Evolutionary conservation across 2,113 vertebrate species (phyloP).

Genomic region (Alexandromys fortis): DNA sequence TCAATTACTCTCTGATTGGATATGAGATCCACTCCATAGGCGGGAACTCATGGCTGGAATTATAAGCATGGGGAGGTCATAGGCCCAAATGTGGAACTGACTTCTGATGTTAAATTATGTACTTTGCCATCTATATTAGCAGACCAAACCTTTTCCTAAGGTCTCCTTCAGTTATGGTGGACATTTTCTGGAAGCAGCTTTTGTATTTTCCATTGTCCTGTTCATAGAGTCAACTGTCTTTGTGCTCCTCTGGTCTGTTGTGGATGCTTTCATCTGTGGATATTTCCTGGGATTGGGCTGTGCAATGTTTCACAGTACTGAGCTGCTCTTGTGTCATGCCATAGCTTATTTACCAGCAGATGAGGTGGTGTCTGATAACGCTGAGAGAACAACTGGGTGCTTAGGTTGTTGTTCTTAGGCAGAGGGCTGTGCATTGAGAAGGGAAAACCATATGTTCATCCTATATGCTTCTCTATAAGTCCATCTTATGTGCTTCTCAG

Average conservation of each 20-base stretch:
- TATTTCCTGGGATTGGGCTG: neutral
- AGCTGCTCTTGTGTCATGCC: neutral
- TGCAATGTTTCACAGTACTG: too few relatives aligned
- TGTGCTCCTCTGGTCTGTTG: neutral
- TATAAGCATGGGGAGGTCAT: too few relatives aligned
- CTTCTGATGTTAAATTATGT: neutral
- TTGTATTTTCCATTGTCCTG: neutral
- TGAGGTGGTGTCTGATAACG: neutral
- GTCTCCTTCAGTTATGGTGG: neutral
- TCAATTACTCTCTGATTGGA: neutral
- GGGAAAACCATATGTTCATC: neutral
- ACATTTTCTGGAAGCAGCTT: neutral
- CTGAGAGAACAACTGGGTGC: neutral
- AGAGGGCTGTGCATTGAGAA: constrained; percentile 1
- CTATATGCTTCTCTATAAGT: neutral
- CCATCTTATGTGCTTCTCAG: neutral
- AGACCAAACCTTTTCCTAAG: neutral
- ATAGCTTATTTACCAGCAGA: neutral
- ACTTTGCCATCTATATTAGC: neutral
- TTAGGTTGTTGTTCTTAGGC: neutral
- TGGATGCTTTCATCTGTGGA: neutral
- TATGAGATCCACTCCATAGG: neutral
- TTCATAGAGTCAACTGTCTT: neutral
- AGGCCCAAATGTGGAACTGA: neutral
- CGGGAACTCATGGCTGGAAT: too few relatives aligned